These are phyloP conservation scores for Oncorhynchus mykiss DNA, from an alignment of 2,113 vertebrate species.

Conservation along the genomic window DNA sequence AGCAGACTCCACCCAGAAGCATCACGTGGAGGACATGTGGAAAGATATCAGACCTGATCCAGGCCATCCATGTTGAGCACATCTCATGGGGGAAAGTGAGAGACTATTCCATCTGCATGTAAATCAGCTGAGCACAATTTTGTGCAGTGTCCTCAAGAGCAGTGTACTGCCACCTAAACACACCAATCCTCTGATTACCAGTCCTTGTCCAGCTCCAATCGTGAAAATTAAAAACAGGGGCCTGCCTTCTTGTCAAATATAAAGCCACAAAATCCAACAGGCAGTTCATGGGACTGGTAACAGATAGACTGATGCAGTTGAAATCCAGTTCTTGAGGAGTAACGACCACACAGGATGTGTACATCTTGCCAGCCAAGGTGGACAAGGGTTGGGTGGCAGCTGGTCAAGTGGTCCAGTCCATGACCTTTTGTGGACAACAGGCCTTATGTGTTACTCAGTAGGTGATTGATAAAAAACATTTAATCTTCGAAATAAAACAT, in stretches of 20 bases:
- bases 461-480: too few species aligned
- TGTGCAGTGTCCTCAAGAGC: background rate
- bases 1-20: background rate
- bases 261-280: constrained; percentile 6
- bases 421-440: too few species aligned
- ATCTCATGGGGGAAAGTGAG: background rate
- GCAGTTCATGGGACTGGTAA: background rate
- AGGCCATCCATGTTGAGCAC: constrained; percentile 2
- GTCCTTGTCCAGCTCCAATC: background rate
- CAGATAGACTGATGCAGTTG: background rate
- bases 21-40: constrained; percentile 6
- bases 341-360: too few species aligned
- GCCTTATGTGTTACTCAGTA: too few species aligned
- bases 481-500: too few species aligned
- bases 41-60: constrained; percentile 1
- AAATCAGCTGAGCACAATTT: background rate
- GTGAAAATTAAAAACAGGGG: background rate
- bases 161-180: background rate
- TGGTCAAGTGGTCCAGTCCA: too few species aligned
- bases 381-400: too few species aligned
- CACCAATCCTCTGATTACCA: background rate
- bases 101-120: background rate
- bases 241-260: background rate
- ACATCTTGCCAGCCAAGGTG: too few species aligned
- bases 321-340: too few species aligned